Percentiles rank a stretch among this genome's conserved stretches.
Evolutionary conservation across 1,140 invertebrate genomes (phyloP).

Genomic region (Penaeus vannamei): DNA sequence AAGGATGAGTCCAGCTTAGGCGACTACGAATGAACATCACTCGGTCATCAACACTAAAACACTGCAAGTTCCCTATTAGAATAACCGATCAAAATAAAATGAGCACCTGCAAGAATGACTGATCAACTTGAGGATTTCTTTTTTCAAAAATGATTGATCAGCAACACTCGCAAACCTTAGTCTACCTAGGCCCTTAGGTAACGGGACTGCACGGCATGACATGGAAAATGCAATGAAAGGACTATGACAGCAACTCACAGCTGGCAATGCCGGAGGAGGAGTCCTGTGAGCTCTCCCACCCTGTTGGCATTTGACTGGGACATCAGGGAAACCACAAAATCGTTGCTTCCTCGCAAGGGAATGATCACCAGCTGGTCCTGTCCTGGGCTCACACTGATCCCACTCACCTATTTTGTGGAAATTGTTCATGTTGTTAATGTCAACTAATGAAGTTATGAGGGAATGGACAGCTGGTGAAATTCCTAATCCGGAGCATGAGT

Average conservation of each 20-base stretch:
- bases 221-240: not conserved
- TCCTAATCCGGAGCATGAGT: too few species aligned
- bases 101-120: too few species aligned
- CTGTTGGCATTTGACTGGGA: conserved; percentile 74
- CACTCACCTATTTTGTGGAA: conserved; percentile 77
- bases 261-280: conserved; percentile 75
- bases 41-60: too few species aligned
- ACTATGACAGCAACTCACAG: too few species aligned
- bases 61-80: not conserved
- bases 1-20: too few species aligned
- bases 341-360: conserved; percentile 89
- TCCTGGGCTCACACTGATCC: conserved; percentile 84
- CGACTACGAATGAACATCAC: too few species aligned
- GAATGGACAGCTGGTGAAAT: too few species aligned
- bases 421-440: not conserved
- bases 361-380: conserved; percentile 89
- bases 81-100: conserved; percentile 6
- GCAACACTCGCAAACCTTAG: not conserved
- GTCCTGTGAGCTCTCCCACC: conserved; percentile 89
- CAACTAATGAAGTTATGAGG: too few species aligned
- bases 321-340: conserved; percentile 87
- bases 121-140: too few species aligned
- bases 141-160: not conserved
- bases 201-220: not conserved
- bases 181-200: not conserved